phyloP scores from a whole-genome alignment of 2,888 invertebrate species.

The Melanostoma scalare region DNA sequence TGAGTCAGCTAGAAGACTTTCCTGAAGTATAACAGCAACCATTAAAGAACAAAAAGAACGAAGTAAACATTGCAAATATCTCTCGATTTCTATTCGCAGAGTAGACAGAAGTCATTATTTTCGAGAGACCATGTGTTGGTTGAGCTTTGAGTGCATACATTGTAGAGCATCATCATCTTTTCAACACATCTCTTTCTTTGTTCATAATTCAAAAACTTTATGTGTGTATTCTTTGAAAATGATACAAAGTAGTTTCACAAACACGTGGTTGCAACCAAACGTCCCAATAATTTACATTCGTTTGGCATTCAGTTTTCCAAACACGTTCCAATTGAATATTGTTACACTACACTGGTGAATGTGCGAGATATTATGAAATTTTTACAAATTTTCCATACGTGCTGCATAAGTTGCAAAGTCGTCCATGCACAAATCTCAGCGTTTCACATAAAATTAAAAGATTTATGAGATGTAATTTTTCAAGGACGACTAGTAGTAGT shows the following conservation, averaged over 20 bases:
- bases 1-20: too few species aligned
- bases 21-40: too few species aligned
- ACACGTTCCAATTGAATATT: constrained; percentile 1
- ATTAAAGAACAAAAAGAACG: too few species aligned
- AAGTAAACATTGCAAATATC: too few species aligned
- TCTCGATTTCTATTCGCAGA: too few species aligned
- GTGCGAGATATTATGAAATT: constrained; percentile 2
- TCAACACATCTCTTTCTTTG: neutral
- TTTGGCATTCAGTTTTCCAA: constrained; percentile 4
- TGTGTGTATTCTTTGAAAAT: neutral
- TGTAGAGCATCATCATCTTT: too few species aligned
- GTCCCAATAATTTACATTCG: neutral
- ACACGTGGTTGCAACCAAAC: neutral
- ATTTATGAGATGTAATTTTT: constrained; percentile 21
- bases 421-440: too few species aligned
- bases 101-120: too few species aligned
- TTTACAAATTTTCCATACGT: constrained; percentile 3
- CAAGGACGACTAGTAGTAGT: constrained; percentile 19
- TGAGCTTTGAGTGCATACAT: too few species aligned
- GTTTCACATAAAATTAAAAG: neutral
- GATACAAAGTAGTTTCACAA: neutral
- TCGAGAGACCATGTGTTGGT: too few species aligned
- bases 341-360: neutral
- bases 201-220: neutral
- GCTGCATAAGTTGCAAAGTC: neutral